Percentiles rank a stretch among this genome's conserved stretches.
phyloP scores from a whole-genome alignment of 2,797 vertebrate species.

The Danio jaintianensis region DNA sequence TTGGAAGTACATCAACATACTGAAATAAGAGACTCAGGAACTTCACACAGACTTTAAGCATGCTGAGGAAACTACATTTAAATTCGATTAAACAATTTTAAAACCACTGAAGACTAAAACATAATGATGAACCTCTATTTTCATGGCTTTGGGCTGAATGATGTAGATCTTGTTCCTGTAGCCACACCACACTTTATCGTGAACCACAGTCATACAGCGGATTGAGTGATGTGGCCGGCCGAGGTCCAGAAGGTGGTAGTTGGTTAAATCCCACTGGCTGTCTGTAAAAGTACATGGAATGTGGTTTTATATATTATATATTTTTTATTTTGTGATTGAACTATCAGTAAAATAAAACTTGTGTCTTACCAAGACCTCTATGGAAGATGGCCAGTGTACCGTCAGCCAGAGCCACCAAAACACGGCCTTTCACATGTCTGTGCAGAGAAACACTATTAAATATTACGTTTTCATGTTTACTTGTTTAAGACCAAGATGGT shows the following conservation, averaged over 20 bases:
- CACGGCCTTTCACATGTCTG: constrained; percentile 95
- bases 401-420: constrained; percentile 94
- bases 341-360: no score
- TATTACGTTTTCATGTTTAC: neutral
- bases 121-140: constrained; percentile 85
- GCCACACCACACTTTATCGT: constrained; percentile 96
- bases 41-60: no score
- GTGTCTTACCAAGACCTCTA: constrained; percentile 83
- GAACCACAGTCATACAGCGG: constrained; percentile 96
- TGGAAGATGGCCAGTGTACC: constrained; percentile 97
- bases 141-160: constrained; percentile 97
- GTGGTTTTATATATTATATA: no score
- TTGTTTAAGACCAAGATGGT: neutral
- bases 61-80: no score
- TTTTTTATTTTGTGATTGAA: no score
- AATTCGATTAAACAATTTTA: no score
- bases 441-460: constrained; percentile 33
- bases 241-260: constrained; percentile 95
- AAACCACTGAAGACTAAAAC: neutral
- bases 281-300: constrained; percentile 71
- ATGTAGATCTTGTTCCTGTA: constrained; percentile 98
- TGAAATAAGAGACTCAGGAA: no score
- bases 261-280: constrained; percentile 96
- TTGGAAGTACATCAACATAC: no score
- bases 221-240: constrained; percentile 97